Conservation (phyloP, 23 tunicate species). For the Botrylloides violaceus region DNA sequence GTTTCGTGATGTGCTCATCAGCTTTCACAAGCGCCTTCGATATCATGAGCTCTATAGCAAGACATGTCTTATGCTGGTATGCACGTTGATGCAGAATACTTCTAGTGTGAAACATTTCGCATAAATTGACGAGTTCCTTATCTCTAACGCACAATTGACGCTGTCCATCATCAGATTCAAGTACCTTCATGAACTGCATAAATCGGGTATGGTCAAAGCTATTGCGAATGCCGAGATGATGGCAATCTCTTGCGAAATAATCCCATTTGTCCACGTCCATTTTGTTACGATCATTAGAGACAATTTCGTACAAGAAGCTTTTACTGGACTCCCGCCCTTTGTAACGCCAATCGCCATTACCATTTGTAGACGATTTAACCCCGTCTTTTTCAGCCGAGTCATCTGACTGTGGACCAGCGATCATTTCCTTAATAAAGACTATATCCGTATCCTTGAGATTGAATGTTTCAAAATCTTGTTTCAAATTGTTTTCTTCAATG, state of each 20-base stretch:
- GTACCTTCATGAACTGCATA: constrained; percentile 40
- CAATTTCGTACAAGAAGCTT: constrained; percentile 77
- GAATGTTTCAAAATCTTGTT: constrained; percentile 15
- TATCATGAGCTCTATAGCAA: constrained; percentile 49
- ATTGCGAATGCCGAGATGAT: constrained; percentile 66
- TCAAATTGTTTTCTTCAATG: constrained; percentile 30
- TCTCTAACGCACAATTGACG: constrained; percentile 67
- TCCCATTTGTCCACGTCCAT: constrained; percentile 97
- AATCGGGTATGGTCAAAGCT: constrained; percentile 81
- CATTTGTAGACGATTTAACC: neutral
- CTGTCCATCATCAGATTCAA: constrained; percentile 29
- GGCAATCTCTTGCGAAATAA: constrained; percentile 86
- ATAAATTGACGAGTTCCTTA: constrained; percentile 53
- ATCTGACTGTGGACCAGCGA: too few species aligned
- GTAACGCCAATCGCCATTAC: constrained; percentile 14
- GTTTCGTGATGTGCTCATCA: constrained; percentile 16
- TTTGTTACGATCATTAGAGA: constrained; percentile 56
- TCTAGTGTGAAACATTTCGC: constrained; percentile 69
- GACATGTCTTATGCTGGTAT: constrained; percentile 52
- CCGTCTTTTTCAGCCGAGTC: too few species aligned
- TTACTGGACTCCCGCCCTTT: constrained; percentile 16
- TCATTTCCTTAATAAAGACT: constrained; percentile 64
- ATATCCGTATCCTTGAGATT: constrained; percentile 2
- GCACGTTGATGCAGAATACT: constrained; percentile 52
- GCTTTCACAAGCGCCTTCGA: constrained; percentile 69